A percentile compares a stretch with the other conserved stretches of the same genome.
These are phyloP conservation scores for Apeira syringaria DNA, from an alignment of 2,888 invertebrate species.

Conservation along the genomic window DNA sequence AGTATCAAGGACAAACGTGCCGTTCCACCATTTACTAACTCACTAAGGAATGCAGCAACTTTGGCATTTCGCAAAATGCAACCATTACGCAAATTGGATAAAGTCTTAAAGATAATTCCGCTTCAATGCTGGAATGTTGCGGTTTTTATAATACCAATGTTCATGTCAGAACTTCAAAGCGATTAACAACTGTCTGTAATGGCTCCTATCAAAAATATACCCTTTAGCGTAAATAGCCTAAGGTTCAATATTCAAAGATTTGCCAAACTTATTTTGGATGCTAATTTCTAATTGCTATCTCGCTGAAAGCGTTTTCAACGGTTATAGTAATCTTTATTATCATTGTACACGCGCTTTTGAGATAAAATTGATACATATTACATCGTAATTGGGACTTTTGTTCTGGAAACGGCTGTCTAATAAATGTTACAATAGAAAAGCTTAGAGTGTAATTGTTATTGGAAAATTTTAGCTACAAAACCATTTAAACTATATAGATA, in stretches of 20 bases:
- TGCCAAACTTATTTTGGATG: constrained; percentile 4
- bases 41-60: constrained; percentile 19
- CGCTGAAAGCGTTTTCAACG: constrained; percentile 27
- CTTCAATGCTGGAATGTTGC: constrained; percentile 26
- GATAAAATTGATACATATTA: constrained; percentile 12
- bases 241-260: constrained; percentile 4
- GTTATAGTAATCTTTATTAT: constrained; percentile 28
- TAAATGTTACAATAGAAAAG: background rate
- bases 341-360: constrained; percentile 22
- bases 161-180: constrained; percentile 24
- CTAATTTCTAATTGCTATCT: constrained; percentile 32
- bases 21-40: constrained; percentile 1
- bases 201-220: constrained; percentile 5
- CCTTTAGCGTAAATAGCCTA: background rate
- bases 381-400: background rate
- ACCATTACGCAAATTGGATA: constrained; percentile 33
- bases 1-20: constrained; percentile 3
- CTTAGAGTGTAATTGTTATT: background rate
- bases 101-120: constrained; percentile 29
- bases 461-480: too few relatives aligned
- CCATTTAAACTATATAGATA: too few relatives aligned
- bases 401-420: constrained; percentile 1
- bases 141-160: constrained; percentile 27
- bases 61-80: constrained; percentile 27
- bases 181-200: constrained; percentile 30